Percentiles rank a stretch among this genome's conserved stretches.
phyloP scores from a whole-genome alignment of 2,113 vertebrate species.

The Vanacampus margaritifer region DNA sequence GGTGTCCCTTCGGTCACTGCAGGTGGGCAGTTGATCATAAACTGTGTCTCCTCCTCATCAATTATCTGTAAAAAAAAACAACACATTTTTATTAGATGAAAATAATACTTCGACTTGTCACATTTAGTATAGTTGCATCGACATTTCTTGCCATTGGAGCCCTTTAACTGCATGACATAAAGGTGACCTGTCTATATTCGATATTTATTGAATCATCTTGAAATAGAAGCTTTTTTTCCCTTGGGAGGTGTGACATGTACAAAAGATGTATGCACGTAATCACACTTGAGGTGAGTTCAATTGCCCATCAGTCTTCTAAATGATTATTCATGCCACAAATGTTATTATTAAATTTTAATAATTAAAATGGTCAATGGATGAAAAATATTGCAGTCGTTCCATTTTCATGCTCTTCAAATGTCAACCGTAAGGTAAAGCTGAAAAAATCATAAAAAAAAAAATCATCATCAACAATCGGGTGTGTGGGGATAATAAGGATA shows the following conservation, averaged over 20 bases:
- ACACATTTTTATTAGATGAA: not conserved
- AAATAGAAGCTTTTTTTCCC: not conserved
- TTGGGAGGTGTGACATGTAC: not conserved
- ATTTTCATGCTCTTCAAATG: not conserved
- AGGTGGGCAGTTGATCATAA: slow-evolving; percentile 94
- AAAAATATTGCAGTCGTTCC: not conserved
- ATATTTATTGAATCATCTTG: not conserved
- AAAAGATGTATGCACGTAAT: not conserved
- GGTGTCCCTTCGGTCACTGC: slow-evolving; percentile 96
- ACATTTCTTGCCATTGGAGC: not conserved
- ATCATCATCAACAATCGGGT: not conserved
- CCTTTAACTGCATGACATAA: not conserved
- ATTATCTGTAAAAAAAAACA: slow-evolving; percentile 78
- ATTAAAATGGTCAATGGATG: slow-evolving; percentile 12
- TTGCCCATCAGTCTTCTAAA: not conserved
- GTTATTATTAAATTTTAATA: not conserved
- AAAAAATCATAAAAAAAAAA: no score
- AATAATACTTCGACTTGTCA: not conserved
- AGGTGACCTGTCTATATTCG: not conserved
- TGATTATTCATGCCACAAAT: not conserved
- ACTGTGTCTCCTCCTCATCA: slow-evolving; percentile 97
- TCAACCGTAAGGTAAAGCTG: not conserved
- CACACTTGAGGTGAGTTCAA: not conserved
- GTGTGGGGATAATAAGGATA: not conserved
- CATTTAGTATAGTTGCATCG: not conserved